phyloP scores from a whole-genome alignment of 2,888 invertebrate genomes.

The Eupsilia transversa region DNA sequence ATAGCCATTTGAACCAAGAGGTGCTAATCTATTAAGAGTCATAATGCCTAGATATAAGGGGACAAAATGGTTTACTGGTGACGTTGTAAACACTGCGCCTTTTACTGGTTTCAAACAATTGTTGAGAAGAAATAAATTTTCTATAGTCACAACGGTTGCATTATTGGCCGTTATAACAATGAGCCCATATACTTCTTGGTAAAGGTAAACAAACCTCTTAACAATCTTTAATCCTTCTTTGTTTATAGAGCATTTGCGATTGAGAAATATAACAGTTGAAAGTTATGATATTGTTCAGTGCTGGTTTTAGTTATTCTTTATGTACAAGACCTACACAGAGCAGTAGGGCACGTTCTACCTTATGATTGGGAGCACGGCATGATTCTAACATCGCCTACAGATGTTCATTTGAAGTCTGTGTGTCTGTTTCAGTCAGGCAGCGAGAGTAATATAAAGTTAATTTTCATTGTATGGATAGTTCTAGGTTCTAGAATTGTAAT shows the following conservation, averaged over 20 bases:
- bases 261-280: slow-evolving; percentile 2
- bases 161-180: slow-evolving; percentile 41
- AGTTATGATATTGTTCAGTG: background rate
- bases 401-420: slow-evolving; percentile 13
- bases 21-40: slow-evolving; percentile 40
- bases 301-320: background rate
- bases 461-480: background rate
- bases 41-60: slow-evolving; percentile 32
- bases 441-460: slow-evolving; percentile 1
- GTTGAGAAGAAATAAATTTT: slow-evolving; percentile 49
- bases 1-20: slow-evolving; percentile 37
- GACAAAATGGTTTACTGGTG: slow-evolving; percentile 23
- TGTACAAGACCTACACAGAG: background rate
- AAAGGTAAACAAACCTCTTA: slow-evolving; percentile 32
- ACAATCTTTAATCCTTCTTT: slow-evolving; percentile 21
- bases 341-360: background rate
- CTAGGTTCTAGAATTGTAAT: background rate
- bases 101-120: slow-evolving; percentile 57
- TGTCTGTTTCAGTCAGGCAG: slow-evolving; percentile 12
- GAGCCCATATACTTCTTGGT: slow-evolving; percentile 21
- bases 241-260: background rate
- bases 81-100: slow-evolving; percentile 16
- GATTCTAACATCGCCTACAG: slow-evolving; percentile 5
- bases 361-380: slow-evolving; percentile 9
- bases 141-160: slow-evolving; percentile 41